Evolutionary conservation across 2,888 invertebrate genomes (phyloP), one percentile per base, ranked within the genome.

Genomic region (Yponomeuta cagnagella): DNA sequence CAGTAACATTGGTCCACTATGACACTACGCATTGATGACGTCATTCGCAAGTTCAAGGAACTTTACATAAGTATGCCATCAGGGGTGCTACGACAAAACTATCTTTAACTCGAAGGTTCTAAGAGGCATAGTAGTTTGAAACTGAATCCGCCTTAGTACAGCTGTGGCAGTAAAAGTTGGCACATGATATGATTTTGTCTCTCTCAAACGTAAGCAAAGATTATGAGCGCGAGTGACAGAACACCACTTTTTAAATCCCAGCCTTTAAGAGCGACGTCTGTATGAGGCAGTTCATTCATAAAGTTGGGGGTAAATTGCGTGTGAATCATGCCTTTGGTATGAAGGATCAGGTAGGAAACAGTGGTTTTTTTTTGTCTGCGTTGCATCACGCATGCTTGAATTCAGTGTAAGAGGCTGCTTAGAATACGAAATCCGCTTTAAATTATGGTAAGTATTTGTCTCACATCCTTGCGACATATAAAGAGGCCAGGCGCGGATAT

Each of bases 321-420:
- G 65, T 70, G 70, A 70, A 12, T 70, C 70, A 70, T 48, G 33
- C 23, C 10, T 48, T 65, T 48, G 70, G 70, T 48, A 70, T 70
- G 65, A 30, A 37, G 65, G 48, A 15, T n/a, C 70, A 70, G 43
- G 43, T 63, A 63, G 63, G 10, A 33, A 23, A 15, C 12, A 37
- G 6, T 43, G 23, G 48, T 15, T 67, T 67, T 37, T 67, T 67
- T 67, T 67, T 67, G 37, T 67, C 23, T 67, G 31, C 37, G 10
- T 67, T 67, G 52, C 15, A 58, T 58, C 52, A 58, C 15, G 52
- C 52, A 15, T 58, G 52, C 52, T 58, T 58, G 52, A 58, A 15
- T 58, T 58, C 52, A 15, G 15, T 58, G 52, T 58, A 58, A 58
- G 52, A 58, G 15, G 15, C 12, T 58, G 52, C 3, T 1, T 58